A percentile compares a stretch with the other conserved stretches of the same genome.
Conservation (phyloP, 1,140 invertebrate species). For the Mya arenaria region DNA sequence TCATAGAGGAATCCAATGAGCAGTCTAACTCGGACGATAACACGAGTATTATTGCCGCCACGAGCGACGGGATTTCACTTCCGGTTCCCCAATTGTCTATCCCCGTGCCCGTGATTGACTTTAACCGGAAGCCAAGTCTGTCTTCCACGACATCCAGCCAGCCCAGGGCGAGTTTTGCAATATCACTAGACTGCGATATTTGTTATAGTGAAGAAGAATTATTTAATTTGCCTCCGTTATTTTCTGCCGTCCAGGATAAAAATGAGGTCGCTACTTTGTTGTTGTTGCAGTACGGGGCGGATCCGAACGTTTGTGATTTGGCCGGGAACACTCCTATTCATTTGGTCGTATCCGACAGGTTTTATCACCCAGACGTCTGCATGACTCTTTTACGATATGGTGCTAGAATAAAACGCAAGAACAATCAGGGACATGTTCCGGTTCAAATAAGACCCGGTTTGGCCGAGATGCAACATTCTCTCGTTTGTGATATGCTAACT, state of each 20-base stretch:
- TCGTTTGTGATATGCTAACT: slow-evolving; percentile 76
- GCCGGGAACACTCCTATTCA: slow-evolving; percentile 84
- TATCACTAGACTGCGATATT: slow-evolving; percentile 65
- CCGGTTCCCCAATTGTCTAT: not conserved
- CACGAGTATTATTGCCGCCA: not conserved
- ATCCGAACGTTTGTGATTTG: slow-evolving; percentile 81
- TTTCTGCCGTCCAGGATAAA: slow-evolving; percentile 83
- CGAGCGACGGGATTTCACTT: not conserved
- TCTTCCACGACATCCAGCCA: not conserved
- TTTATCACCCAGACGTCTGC: slow-evolving; percentile 83
- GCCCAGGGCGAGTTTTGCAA: slow-evolving; percentile 38
- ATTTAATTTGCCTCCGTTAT: slow-evolving; percentile 83
- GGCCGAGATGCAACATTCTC: slow-evolving; percentile 79
- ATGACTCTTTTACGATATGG: slow-evolving; percentile 83
- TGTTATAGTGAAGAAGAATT: slow-evolving; percentile 82
- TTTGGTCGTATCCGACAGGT: slow-evolving; percentile 82
- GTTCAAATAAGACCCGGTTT: slow-evolving; percentile 78
- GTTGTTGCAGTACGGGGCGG: slow-evolving; percentile 84
- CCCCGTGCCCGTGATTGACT: not conserved
- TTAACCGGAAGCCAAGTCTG: not conserved
- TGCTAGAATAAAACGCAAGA: slow-evolving; percentile 81
- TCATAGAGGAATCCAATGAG: slow-evolving; percentile 41
- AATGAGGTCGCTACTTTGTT: slow-evolving; percentile 82
- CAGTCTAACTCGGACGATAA: slow-evolving; percentile 32
- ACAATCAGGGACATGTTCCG: slow-evolving; percentile 81